These are phyloP conservation scores for Myiozetetes cayanensis DNA, from an alignment of 2,113 vertebrate species.

Conservation along the genomic window DNA sequence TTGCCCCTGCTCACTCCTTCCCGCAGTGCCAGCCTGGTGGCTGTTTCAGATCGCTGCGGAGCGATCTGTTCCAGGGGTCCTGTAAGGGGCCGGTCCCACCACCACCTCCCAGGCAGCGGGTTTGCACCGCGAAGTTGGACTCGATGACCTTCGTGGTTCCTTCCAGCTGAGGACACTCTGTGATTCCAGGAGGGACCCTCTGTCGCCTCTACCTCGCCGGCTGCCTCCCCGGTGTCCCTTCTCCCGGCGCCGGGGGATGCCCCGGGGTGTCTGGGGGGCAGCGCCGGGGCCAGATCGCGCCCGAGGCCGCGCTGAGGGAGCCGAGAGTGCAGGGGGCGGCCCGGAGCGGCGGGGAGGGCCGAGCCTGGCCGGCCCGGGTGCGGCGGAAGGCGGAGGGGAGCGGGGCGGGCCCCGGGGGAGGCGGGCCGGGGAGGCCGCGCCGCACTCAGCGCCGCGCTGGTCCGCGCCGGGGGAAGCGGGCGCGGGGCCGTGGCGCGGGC, in stretches of 20 bases:
- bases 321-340: not conserved
- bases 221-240: not conserved
- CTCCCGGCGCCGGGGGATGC: not conserved
- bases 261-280: no score
- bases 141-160: not conserved
- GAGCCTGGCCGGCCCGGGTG: no score
- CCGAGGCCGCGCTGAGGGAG: not conserved
- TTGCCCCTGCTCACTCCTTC: not conserved
- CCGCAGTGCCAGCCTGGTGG: not conserved
- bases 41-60: not conserved
- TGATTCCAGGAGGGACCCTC: not conserved
- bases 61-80: not conserved
- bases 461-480: no score
- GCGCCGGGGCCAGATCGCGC: not conserved
- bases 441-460: not conserved
- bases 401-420: no score
- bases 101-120: accelerated
- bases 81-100: not conserved
- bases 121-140: not conserved
- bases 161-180: not conserved
- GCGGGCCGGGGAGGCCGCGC: not conserved
- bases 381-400: no score
- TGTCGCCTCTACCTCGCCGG: not conserved
- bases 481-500: no score
- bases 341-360: not conserved